Evolutionary conservation across 1,140 invertebrate species (phyloP).

Genomic region (Aphidius ervi): DNA sequence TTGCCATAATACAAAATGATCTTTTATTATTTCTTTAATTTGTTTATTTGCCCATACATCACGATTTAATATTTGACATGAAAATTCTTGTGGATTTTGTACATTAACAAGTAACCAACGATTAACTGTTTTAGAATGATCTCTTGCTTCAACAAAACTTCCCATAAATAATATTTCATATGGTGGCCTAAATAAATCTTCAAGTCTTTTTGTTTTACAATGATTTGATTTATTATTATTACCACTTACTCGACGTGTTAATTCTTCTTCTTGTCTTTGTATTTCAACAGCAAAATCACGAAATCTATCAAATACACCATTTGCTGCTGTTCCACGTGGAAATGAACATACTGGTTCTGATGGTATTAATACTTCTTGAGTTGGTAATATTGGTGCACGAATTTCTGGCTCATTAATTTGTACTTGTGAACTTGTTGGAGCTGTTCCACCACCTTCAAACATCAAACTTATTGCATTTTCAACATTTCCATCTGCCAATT

Average conservation of each 20-base stretch:
- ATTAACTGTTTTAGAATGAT: constrained; percentile 58
- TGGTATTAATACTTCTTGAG: constrained; percentile 55
- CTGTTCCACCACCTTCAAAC: constrained; percentile 39
- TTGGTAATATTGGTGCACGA: constrained; percentile 64
- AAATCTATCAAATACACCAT: constrained; percentile 65
- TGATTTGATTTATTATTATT: constrained; percentile 42
- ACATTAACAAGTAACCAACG: constrained; percentile 77
- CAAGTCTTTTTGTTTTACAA: constrained; percentile 56
- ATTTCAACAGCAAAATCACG: constrained; percentile 65
- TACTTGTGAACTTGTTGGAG: constrained; percentile 22
- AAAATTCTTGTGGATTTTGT: constrained; percentile 72
- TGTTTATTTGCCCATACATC: constrained; percentile 72
- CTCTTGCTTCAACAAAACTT: constrained; percentile 62
- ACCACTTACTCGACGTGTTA: constrained; percentile 38
- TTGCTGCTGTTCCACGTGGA: constrained; percentile 47
- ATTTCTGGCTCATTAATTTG: constrained; percentile 49
- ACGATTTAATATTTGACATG: constrained; percentile 70
- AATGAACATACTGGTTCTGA: constrained; percentile 46
- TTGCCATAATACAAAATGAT: constrained; percentile 79
- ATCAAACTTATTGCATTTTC: constrained; percentile 47
- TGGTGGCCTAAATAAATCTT: constrained; percentile 73
- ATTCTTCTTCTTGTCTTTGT: constrained; percentile 55
- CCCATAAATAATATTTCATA: constrained; percentile 68
- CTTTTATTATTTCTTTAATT: constrained; percentile 63
- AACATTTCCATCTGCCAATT: constrained; percentile 47